phyloP scores from a whole-genome alignment of 1,140 invertebrate species.

The Lasioglossum baleicum region DNA sequence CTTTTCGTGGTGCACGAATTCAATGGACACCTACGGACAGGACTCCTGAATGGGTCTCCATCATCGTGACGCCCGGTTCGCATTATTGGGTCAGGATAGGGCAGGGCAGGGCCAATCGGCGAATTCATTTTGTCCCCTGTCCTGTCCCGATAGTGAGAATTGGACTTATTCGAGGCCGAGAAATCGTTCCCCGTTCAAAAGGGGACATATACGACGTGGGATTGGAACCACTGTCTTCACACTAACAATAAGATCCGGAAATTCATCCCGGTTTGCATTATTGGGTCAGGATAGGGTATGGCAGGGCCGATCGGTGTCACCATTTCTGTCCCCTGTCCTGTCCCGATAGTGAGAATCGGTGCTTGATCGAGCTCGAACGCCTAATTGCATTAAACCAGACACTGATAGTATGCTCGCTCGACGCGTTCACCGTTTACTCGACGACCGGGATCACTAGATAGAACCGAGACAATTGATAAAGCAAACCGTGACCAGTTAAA shows the following conservation, averaged over 20 bases:
- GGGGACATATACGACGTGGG: not conserved
- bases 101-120: slow-evolving; percentile 43
- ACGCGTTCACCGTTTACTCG: too few relatives aligned
- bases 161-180: slow-evolving; percentile 10
- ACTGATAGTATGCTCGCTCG: too few relatives aligned
- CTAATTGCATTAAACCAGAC: too few relatives aligned
- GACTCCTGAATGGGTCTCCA: not conserved
- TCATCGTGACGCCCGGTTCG: slow-evolving; percentile 24
- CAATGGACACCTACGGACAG: not conserved
- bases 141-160: slow-evolving; percentile 48
- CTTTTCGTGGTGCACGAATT: not conserved
- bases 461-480: too few relatives aligned
- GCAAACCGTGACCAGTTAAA: too few relatives aligned
- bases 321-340: slow-evolving; percentile 48
- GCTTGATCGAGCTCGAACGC: not conserved
- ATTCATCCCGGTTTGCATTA: slow-evolving; percentile 31
- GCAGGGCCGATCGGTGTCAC: slow-evolving; percentile 35
- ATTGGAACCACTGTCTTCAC: not conserved
- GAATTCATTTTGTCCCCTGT: slow-evolving; percentile 41
- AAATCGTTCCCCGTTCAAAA: too few relatives aligned
- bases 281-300: slow-evolving; percentile 49
- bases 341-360: slow-evolving; percentile 43
- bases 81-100: slow-evolving; percentile 51
- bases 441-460: too few relatives aligned
- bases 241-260: not conserved